phyloP scores from a whole-genome alignment of 2,888 invertebrate species.

The Crematogaster levior region DNA sequence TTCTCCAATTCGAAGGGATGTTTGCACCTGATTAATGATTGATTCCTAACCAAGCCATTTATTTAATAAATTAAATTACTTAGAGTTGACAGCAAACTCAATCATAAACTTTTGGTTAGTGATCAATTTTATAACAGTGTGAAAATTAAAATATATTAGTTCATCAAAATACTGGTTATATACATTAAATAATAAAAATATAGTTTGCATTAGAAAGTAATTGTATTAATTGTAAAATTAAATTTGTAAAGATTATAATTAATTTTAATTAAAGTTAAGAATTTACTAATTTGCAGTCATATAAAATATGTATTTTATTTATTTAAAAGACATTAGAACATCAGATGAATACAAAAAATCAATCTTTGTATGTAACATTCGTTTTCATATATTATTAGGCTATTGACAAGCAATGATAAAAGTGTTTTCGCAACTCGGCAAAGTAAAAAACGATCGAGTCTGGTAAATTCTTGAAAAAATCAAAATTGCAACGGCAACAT shows the following conservation, averaged over 20 bases:
- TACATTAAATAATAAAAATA: constrained; percentile 27
- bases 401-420: constrained; percentile 26
- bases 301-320: neutral
- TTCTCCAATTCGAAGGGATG: constrained; percentile 33
- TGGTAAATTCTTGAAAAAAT: neutral
- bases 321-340: neutral
- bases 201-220: neutral
- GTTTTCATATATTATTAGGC: neutral
- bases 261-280: constrained; percentile 17
- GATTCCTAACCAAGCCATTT: constrained; percentile 36
- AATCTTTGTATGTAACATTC: neutral
- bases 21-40: constrained; percentile 29
- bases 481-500: neutral
- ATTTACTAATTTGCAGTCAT: neutral
- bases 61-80: constrained; percentile 50
- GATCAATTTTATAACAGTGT: constrained; percentile 21
- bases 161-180: neutral
- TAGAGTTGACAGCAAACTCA: constrained; percentile 42
- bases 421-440: constrained; percentile 11
- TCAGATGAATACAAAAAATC: neutral
- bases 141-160: constrained; percentile 29
- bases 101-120: constrained; percentile 26
- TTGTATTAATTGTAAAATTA: too few relatives aligned
- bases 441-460: constrained; percentile 5
- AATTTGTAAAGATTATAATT: neutral